phyloP scores from a whole-genome alignment of 2,888 invertebrate genomes.

The Mythimna vitellina region DNA sequence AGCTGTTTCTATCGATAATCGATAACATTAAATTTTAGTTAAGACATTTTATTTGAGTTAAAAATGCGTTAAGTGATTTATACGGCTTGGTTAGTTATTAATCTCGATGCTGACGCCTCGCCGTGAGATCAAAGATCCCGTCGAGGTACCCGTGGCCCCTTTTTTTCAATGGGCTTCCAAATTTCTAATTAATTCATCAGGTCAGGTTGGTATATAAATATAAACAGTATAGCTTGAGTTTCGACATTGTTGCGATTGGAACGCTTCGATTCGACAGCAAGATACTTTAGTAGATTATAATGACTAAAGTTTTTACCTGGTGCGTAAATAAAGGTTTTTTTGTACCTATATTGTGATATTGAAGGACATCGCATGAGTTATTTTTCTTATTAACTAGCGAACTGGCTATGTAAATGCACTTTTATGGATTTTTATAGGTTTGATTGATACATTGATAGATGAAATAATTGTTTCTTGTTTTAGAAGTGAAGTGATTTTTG shows the following conservation, averaged over 20 bases:
- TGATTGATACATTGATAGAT: too few species aligned
- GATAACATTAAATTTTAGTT: constrained; percentile 66
- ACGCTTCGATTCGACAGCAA: not conserved
- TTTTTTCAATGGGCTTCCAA: constrained; percentile 70
- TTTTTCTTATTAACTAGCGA: too few species aligned
- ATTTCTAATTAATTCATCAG: constrained; percentile 77
- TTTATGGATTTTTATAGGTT: too few species aligned
- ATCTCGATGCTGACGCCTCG: constrained; percentile 58
- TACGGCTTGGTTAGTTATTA: constrained; percentile 58
- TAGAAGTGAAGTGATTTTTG: too few species aligned
- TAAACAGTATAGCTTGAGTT: constrained; percentile 69
- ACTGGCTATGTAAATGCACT: too few species aligned
- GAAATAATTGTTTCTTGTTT: too few species aligned
- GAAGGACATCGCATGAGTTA: too few species aligned
- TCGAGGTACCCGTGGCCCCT: constrained; percentile 59
- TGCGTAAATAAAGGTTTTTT: not conserved
- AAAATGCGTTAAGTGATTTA: constrained; percentile 75
- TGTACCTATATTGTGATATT: too few species aligned
- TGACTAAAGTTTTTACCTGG: constrained; percentile 5
- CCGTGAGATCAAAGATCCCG: constrained; percentile 70
- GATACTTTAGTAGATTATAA: constrained; percentile 14
- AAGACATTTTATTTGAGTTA: constrained; percentile 72
- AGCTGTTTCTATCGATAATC: constrained; percentile 51
- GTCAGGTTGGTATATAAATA: constrained; percentile 67
- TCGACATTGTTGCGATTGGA: constrained; percentile 35